Evolutionary conservation across 2,888 invertebrate species (phyloP).

Genomic region (Diploptera punctata): DNA sequence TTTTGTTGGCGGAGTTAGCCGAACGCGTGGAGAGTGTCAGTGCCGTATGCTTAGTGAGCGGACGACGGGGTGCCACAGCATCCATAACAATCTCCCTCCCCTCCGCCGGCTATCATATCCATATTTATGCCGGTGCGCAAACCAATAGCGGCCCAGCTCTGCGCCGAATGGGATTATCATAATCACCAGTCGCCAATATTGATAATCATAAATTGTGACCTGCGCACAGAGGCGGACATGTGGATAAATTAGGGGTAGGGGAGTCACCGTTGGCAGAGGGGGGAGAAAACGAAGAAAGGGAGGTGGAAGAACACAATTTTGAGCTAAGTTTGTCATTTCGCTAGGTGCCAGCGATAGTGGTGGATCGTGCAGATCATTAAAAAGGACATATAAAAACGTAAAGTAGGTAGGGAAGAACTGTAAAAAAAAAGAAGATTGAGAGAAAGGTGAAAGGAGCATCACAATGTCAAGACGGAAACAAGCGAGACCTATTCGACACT

Average conservation of each 20-base stretch:
- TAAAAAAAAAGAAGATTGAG: neutral
- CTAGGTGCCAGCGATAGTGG: conserved; percentile 36
- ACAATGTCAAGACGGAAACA: conserved; percentile 62
- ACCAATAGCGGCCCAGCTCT: conserved; percentile 36
- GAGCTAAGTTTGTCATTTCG: conserved; percentile 42
- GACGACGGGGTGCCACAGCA: neutral
- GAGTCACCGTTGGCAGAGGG: conserved; percentile 28
- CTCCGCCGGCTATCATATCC: conserved; percentile 39
- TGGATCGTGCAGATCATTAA: conserved; percentile 14
- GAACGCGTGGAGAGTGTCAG: neutral
- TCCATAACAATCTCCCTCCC: conserved; percentile 12
- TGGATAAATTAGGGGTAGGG: conserved; percentile 41
- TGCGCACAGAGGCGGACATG: conserved; percentile 41
- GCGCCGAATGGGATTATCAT: conserved; percentile 41
- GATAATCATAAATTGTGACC: conserved; percentile 43
- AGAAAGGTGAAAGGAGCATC: neutral
- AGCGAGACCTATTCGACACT: conserved; percentile 60
- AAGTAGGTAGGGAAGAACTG: neutral
- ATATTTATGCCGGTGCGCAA: conserved; percentile 42
- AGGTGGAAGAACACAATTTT: conserved; percentile 40
- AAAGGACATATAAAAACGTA: conserved; percentile 8
- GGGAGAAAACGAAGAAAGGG: conserved; percentile 31
- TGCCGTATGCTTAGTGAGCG: neutral
- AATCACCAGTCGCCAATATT: conserved; percentile 41
- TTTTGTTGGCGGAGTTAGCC: conserved; percentile 26